Percentiles rank a stretch among this genome's conserved stretches.
Conservation (phyloP, 1,140 invertebrate genomes). For the Drosophila pseudoobscura region DNA sequence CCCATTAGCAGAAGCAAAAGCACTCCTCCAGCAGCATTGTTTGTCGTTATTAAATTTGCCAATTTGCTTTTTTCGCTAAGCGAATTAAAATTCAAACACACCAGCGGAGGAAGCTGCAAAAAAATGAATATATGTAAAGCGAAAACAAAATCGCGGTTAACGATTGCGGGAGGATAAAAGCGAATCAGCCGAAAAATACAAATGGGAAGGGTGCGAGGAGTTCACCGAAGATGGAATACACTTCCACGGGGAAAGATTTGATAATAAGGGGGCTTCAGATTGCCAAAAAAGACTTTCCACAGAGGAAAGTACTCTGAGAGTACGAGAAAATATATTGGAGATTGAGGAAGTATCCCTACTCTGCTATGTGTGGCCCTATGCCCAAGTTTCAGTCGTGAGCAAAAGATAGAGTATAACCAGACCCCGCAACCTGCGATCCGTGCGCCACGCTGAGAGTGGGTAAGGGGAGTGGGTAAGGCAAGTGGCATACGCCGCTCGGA, state of each 20-base stretch:
- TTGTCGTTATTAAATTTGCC: constrained; percentile 76
- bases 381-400: no score
- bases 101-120: constrained; percentile 16
- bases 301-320: no score
- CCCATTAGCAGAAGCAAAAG: constrained; percentile 22
- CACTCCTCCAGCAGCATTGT: constrained; percentile 37
- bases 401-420: constrained; percentile 23
- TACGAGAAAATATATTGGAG: no score
- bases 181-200: constrained; percentile 19
- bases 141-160: constrained; percentile 70
- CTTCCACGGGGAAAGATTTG: no score
- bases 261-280: no score
- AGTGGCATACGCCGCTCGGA: constrained; percentile 3
- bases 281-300: no score
- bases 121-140: constrained; percentile 48
- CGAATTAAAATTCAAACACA: constrained; percentile 72
- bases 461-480: background rate
- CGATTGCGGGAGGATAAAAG: constrained; percentile 57
- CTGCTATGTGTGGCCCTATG: no score
- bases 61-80: constrained; percentile 68
- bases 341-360: no score
- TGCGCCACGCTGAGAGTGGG: constrained; percentile 1
- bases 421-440: constrained; percentile 11
- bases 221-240: no score
- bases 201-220: background rate